A percentile compares a stretch with the other conserved stretches of the same genome.
phyloP scores from a whole-genome alignment of 1,140 invertebrate genomes.

The Nephila pilipes region DNA sequence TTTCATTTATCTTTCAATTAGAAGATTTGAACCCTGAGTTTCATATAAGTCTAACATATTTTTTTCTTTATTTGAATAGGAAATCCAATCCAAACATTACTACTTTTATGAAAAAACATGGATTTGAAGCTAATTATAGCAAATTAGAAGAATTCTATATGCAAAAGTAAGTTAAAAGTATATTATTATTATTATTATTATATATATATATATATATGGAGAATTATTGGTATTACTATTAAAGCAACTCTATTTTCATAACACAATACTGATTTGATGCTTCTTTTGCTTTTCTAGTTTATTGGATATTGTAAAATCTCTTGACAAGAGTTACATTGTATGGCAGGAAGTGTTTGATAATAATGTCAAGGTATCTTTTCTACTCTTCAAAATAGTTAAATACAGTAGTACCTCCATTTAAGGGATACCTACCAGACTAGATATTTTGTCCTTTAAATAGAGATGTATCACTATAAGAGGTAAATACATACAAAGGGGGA shows the following conservation, averaged over 20 bases:
- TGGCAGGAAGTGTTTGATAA: constrained; percentile 97
- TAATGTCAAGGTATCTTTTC: constrained; percentile 83
- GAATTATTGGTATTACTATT: not conserved
- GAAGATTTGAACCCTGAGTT: too few relatives aligned
- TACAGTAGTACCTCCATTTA: too few relatives aligned
- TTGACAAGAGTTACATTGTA: constrained; percentile 86
- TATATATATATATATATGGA: too few relatives aligned
- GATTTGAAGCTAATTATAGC: constrained; percentile 84
- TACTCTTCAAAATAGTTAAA: too few relatives aligned
- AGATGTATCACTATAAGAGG: too few relatives aligned
- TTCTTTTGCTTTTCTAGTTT: constrained; percentile 80
- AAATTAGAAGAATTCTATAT: constrained; percentile 88
- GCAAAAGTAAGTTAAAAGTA: constrained; percentile 80
- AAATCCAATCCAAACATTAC: constrained; percentile 88
- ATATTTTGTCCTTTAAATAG: too few relatives aligned
- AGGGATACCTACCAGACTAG: too few relatives aligned
- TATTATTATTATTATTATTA: not conserved
- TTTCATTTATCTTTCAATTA: too few relatives aligned
- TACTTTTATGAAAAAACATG: constrained; percentile 86
- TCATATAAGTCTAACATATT: too few relatives aligned
- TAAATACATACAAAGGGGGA: too few relatives aligned
- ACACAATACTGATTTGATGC: not conserved
- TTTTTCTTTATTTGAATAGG: constrained; percentile 83
- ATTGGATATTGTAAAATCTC: constrained; percentile 81
- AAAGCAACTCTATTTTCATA: not conserved